Evolutionary conservation across 2,888 invertebrate species (phyloP).

Genomic region (Meiosimyza decipiens): DNA sequence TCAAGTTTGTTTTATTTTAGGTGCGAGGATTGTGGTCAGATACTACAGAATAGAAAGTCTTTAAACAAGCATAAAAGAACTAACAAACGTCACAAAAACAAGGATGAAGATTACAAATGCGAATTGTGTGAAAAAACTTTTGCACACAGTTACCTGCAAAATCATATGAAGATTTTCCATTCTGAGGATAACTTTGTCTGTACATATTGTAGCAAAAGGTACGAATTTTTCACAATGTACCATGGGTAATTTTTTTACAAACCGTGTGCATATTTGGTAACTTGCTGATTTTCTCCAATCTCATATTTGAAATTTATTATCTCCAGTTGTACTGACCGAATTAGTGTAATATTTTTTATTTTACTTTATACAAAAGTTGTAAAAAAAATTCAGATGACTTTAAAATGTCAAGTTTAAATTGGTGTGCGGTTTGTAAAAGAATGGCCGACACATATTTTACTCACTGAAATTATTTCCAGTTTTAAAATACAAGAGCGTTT

Average conservation of each 20-base stretch:
- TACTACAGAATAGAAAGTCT: slow-evolving; percentile 42
- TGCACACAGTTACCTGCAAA: slow-evolving; percentile 36
- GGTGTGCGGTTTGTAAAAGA: no score
- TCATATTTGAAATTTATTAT: no score
- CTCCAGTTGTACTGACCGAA: no score
- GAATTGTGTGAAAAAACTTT: slow-evolving; percentile 30
- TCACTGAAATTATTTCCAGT: slow-evolving; percentile 40
- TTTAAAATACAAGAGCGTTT: slow-evolving; percentile 54
- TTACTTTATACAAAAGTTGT: no score
- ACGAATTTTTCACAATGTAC: background rate
- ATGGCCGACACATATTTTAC: no score
- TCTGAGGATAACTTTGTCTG: slow-evolving; percentile 42
- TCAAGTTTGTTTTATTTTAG: slow-evolving; percentile 29
- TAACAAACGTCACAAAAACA: slow-evolving; percentile 41
- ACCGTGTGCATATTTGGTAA: no score
- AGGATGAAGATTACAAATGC: slow-evolving; percentile 30
- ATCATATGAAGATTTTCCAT: slow-evolving; percentile 42
- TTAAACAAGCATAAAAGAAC: slow-evolving; percentile 43
- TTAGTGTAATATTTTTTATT: no score
- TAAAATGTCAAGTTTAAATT: background rate
- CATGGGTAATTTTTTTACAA: no score
- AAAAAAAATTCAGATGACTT: no score
- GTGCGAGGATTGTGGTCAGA: slow-evolving; percentile 44
- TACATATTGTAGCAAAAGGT: slow-evolving; percentile 47
- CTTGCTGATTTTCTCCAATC: no score